Conservation (phyloP, 2,113 vertebrate species). For the Paramisgurnus dabryanus region DNA sequence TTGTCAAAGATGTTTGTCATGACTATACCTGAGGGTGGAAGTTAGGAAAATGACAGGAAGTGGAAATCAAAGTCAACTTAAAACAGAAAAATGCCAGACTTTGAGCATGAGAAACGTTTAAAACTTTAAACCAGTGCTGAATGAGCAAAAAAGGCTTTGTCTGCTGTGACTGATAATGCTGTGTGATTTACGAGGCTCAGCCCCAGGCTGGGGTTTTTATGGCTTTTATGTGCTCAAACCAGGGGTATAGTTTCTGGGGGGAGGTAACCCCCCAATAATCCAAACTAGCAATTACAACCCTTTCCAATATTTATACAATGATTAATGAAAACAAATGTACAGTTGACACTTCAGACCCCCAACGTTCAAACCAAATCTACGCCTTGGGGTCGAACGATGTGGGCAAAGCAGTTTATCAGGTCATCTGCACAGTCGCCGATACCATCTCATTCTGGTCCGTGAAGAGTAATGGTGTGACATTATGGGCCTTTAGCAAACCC, state of each 20-base stretch:
- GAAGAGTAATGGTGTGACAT: constrained; percentile 55
- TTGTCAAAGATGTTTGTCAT: constrained; percentile 46
- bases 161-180: constrained; percentile 41
- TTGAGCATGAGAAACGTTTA: not conserved
- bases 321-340: no score
- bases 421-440: constrained; percentile 43
- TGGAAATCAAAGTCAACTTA: constrained; percentile 20
- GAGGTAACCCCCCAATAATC: no score
- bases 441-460: constrained; percentile 40
- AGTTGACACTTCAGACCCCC: no score
- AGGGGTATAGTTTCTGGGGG: no score
- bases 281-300: no score
- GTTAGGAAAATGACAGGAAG: constrained; percentile 6
- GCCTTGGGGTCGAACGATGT: constrained; percentile 27
- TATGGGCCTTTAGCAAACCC: constrained; percentile 53
- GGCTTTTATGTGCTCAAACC: constrained; percentile 33
- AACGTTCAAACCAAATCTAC: no score
- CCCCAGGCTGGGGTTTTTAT: constrained; percentile 36
- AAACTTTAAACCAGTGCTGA: not conserved
- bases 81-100: not conserved
- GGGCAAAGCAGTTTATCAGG: constrained; percentile 47
- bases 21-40: constrained; percentile 17
- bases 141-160: constrained; percentile 40
- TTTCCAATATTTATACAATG: no score
- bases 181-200: constrained; percentile 49